Conservation (phyloP, 64 coral and sea anemone species). For the Anthopleura sola region DNA sequence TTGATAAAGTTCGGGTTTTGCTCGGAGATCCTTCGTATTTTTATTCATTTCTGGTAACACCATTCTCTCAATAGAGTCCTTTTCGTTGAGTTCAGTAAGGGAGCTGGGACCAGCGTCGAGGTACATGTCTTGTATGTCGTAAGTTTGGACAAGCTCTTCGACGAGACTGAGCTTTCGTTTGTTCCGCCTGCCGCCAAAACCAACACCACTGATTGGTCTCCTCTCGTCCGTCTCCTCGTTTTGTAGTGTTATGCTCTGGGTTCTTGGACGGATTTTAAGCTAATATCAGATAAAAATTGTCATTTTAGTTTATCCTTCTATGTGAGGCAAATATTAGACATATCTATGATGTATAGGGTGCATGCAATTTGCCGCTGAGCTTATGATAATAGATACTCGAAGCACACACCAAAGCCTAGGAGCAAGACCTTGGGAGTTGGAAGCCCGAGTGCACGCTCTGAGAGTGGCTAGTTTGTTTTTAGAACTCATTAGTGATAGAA, state of each 20-base stretch:
- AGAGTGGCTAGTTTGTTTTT: no score
- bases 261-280: slow-evolving; percentile 74
- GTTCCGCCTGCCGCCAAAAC: slow-evolving; percentile 39
- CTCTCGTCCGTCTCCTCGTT: slow-evolving; percentile 61
- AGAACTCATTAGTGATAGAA: no score
- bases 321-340: no score
- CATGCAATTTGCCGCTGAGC: no score
- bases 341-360: no score
- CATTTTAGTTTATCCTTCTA: no score
- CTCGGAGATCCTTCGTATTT: slow-evolving; percentile 21
- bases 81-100: neutral
- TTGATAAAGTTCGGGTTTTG: slow-evolving; percentile 39
- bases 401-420: no score
- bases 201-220: slow-evolving; percentile 44
- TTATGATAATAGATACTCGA: no score
- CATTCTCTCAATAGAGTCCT: slow-evolving; percentile 35
- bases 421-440: no score
- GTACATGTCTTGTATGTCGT: slow-evolving; percentile 72
- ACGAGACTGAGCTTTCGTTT: slow-evolving; percentile 77
- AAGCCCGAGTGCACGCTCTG: no score
- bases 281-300: slow-evolving; percentile 16
- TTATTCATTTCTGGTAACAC: slow-evolving; percentile 29
- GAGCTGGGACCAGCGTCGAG: slow-evolving; percentile 50
- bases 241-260: slow-evolving; percentile 45
- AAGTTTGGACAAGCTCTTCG: slow-evolving; percentile 80